These are phyloP conservation scores for Apamea anceps DNA, from an alignment of 2,888 invertebrate genomes.

Conservation along the genomic window DNA sequence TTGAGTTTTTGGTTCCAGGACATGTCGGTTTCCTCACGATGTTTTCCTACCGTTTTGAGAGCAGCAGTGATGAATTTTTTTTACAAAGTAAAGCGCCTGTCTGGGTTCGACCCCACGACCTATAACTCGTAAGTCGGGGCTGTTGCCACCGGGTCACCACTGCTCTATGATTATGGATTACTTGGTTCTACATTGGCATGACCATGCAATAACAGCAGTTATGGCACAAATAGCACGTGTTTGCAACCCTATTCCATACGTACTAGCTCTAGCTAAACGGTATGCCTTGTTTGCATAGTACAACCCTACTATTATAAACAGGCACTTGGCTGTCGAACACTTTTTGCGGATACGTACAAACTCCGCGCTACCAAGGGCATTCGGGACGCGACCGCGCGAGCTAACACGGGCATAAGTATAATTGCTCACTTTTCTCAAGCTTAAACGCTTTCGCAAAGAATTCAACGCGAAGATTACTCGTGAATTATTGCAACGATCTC, in stretches of 20 bases:
- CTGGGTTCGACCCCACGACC: too few relatives aligned
- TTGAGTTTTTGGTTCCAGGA: too few relatives aligned
- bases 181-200: slow-evolving; percentile 12
- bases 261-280: slow-evolving; percentile 25
- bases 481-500: slow-evolving; percentile 61
- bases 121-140: too few relatives aligned
- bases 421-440: slow-evolving; percentile 68
- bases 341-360: slow-evolving; percentile 22
- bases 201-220: neutral
- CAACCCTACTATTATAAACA: slow-evolving; percentile 31
- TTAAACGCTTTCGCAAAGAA: slow-evolving; percentile 48
- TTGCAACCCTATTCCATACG: slow-evolving; percentile 11
- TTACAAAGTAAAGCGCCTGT: too few relatives aligned
- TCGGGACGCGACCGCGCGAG: slow-evolving; percentile 31
- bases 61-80: too few relatives aligned
- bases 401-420: slow-evolving; percentile 53
- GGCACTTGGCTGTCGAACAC: slow-evolving; percentile 6
- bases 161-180: neutral
- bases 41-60: too few relatives aligned
- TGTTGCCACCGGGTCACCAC: too few relatives aligned
- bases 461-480: slow-evolving; percentile 51
- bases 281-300: slow-evolving; percentile 19
- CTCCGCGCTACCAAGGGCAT: slow-evolving; percentile 34
- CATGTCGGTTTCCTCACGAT: too few relatives aligned
- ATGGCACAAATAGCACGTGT: neutral